These are phyloP conservation scores for Terebella lapidaria DNA, from an alignment of 2,888 invertebrate genomes.

Conservation along the genomic window DNA sequence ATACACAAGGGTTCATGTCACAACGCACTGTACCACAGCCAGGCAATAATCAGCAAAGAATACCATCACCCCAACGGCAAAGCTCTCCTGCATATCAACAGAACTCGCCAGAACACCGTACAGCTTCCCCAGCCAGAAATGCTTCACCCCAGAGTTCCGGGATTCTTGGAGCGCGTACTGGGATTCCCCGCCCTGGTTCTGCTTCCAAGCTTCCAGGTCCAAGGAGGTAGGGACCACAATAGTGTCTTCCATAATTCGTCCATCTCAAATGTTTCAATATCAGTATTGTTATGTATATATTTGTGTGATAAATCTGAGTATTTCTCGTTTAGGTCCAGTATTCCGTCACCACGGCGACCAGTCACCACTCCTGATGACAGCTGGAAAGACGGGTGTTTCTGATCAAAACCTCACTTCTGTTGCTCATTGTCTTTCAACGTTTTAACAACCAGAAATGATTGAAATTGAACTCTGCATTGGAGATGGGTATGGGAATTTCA, in stretches of 20 bases:
- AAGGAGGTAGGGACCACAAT: conserved; percentile 28
- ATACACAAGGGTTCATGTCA: no score
- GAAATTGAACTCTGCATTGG: no score
- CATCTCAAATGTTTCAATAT: no score
- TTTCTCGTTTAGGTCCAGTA: conserved; percentile 23
- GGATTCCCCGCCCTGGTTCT: conserved; percentile 32
- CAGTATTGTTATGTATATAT: neutral
- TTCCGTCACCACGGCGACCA: conserved; percentile 26
- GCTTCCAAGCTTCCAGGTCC: conserved; percentile 33
- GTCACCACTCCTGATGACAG: conserved; percentile 32
- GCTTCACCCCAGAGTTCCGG: neutral
- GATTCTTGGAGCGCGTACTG: conserved; percentile 2
- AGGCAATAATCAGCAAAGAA: neutral
- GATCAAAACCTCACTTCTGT: no score
- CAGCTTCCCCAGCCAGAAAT: neutral
- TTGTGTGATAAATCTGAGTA: neutral
- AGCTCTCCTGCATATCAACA: no score
- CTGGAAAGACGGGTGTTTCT: conserved; percentile 47
- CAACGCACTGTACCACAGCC: neutral
- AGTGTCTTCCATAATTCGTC: no score
- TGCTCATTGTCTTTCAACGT: no score
- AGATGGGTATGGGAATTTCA: no score
- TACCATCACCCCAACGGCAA: neutral
- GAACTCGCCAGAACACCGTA: neutral
- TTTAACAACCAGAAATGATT: no score